Conservation (phyloP, 1,140 invertebrate species). For the Ruditapes philippinarum region DNA sequence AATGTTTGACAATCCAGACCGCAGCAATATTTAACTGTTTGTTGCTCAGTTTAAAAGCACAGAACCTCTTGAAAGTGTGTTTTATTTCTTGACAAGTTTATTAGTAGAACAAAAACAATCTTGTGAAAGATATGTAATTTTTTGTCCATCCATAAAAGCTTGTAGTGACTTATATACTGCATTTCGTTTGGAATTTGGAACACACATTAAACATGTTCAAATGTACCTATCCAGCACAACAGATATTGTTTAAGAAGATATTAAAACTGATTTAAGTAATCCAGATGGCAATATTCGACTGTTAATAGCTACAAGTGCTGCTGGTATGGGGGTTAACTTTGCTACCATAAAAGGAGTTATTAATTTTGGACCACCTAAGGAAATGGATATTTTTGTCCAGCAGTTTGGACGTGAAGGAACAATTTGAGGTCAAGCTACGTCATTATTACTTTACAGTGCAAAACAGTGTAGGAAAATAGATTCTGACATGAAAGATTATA, state of each 20-base stretch:
- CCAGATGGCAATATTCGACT: conserved; percentile 31
- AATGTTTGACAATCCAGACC: conserved; percentile 42
- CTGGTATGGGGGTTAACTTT: conserved; percentile 72
- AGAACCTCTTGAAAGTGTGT: conserved; percentile 3
- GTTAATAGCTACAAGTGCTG: conserved; percentile 66
- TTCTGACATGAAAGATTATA: neutral
- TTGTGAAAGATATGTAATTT: neutral
- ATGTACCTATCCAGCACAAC: conserved; percentile 43
- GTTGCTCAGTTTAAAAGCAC: neutral
- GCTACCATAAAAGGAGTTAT: conserved; percentile 42
- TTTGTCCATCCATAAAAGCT: neutral
- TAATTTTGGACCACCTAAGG: conserved; percentile 60
- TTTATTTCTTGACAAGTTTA: conserved; percentile 24
- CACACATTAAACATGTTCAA: neutral
- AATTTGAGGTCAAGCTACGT: conserved; percentile 35
- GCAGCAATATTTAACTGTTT: conserved; percentile 63
- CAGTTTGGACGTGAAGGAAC: conserved; percentile 61
- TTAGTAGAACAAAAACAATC: neutral
- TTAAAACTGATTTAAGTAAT: conserved; percentile 8
- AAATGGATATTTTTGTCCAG: conserved; percentile 67
- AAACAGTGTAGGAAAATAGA: conserved; percentile 32
- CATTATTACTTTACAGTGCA: conserved; percentile 42
- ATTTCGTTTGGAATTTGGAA: neutral
- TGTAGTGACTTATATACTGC: neutral
- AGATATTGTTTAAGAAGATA: conserved; percentile 51